Evolutionary conservation across 2,888 invertebrate species (phyloP).

Genomic region (Oscheius sp.): DNA sequence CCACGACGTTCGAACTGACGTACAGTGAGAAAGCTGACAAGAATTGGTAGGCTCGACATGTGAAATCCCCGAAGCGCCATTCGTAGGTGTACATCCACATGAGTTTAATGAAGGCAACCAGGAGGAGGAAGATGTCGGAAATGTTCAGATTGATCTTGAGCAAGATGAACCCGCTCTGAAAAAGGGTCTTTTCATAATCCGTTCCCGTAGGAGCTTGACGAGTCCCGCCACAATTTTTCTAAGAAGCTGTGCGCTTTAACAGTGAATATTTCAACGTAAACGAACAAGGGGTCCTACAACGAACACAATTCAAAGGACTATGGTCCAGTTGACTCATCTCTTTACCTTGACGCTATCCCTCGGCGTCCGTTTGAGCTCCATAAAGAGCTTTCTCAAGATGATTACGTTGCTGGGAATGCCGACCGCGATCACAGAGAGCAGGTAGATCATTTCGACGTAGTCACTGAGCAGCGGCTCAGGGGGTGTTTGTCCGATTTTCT

Average conservation of each 20-base stretch:
- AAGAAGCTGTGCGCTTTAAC: background rate
- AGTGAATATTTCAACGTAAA: too few species aligned
- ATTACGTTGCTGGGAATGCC: slow-evolving; percentile 67
- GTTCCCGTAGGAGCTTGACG: background rate
- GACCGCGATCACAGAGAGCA: slow-evolving; percentile 60
- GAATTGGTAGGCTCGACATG: slow-evolving; percentile 59
- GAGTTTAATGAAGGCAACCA: slow-evolving; percentile 65
- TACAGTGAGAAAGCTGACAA: slow-evolving; percentile 70
- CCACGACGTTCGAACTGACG: slow-evolving; percentile 70
- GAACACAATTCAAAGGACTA: background rate
- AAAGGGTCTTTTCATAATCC: background rate
- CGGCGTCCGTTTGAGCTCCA: slow-evolving; percentile 53
- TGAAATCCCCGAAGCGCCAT: slow-evolving; percentile 64
- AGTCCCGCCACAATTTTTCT: background rate
- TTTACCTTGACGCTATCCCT: slow-evolving; percentile 62
- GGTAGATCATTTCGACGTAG: slow-evolving; percentile 70
- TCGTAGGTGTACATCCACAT: slow-evolving; percentile 69
- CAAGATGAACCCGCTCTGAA: slow-evolving; percentile 68
- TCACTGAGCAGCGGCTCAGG: slow-evolving; percentile 65
- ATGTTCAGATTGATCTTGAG: slow-evolving; percentile 71
- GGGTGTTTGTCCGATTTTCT: background rate
- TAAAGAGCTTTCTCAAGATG: slow-evolving; percentile 60
- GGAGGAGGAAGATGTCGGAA: slow-evolving; percentile 66
- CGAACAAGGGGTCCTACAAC: too few species aligned
- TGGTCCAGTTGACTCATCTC: too few species aligned